Base-by-base conservation (phyloP, 2,113 vertebrate species). In the Oxygymnocypris stewartii region DNA sequence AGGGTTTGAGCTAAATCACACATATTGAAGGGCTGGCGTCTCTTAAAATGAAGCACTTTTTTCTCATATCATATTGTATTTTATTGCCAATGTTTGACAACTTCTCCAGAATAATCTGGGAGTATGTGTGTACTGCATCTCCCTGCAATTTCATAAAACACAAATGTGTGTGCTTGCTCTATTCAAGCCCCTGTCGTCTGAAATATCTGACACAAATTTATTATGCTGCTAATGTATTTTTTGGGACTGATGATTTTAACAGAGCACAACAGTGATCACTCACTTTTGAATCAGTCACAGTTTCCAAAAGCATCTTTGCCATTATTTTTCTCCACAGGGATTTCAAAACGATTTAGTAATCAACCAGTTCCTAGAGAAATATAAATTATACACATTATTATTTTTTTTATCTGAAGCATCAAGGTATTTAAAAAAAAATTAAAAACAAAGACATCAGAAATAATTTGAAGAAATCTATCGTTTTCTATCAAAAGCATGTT, bases 1-100 rank as follows among this genome's bases (percentile, higher is more conserved):
- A 87, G 91, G 92, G 92, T 92, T 94, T 91, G 86, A 92, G 89
- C 89, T 91, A 91, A 91, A 94, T 93, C 94, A 92, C 92, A 91
- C 90, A 90, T 89, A 91, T 92, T 92, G 91, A 88, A 82, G 88
- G 93, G 89, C 85, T 85, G 84, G 87, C 82, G 69, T 91, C 87
- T 91, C 47, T 85, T 82, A 89, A 91, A 93, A 92, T 91, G 90
- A 90, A 91, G 82, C 89, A 63, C 79, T 88, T 93, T 94, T 93
- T 89, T 20, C n/a, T 93, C 88, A 87, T 88, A 91, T 88, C 87
- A 94, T 94, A 95, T 94, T 81, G 90, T 91, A 93, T 93, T 94
- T 92, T 93, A 95, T 95, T 90, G 93, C 93, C 92, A 92, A 89
- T 83, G 65, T 92, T 93, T 91, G 90, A 85, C 88, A 57, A 78